phyloP scores from a whole-genome alignment of 2,113 vertebrate species.

The Cyprinodon tularosa region DNA sequence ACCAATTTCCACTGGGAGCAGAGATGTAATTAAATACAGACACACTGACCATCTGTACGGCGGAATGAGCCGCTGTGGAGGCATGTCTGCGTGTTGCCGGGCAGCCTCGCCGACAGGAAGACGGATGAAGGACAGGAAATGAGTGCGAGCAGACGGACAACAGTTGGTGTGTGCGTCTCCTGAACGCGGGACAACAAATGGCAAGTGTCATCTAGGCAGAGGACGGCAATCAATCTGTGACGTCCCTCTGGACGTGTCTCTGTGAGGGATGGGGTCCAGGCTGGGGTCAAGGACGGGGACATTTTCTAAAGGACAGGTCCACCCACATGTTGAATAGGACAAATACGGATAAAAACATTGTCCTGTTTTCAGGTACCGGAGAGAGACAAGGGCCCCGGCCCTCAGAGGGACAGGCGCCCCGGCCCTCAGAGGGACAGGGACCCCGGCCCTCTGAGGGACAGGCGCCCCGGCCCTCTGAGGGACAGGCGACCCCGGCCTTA shows the following conservation, averaged over 20 bases:
- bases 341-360: too few relatives aligned
- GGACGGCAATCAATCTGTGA: constrained; percentile 63
- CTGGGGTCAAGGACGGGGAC: not conserved
- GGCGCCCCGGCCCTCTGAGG: too few relatives aligned
- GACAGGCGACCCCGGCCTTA: too few relatives aligned
- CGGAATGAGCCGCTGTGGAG: constrained; percentile 7
- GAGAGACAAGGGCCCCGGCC: too few relatives aligned
- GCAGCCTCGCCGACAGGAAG: constrained; percentile 45
- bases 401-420: too few relatives aligned
- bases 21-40: constrained; percentile 64
- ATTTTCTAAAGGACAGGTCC: not conserved
- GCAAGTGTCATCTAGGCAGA: constrained; percentile 51
- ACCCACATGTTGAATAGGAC: not conserved
- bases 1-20: constrained; percentile 59
- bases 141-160: constrained; percentile 66
- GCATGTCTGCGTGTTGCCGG: constrained; percentile 10
- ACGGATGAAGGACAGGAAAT: constrained; percentile 67
- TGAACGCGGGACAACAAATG: not conserved
- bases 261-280: not conserved
- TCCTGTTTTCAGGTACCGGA: too few relatives aligned
- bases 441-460: too few relatives aligned
- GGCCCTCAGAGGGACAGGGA: too few relatives aligned
- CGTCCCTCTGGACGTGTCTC: constrained; percentile 8
- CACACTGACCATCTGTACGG: constrained; percentile 41
- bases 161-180: constrained; percentile 38